Evolutionary conservation across 2,888 invertebrate genomes (phyloP), one percentile per base, ranked within the genome.

Genomic region (Agrotis ipsilon): DNA sequence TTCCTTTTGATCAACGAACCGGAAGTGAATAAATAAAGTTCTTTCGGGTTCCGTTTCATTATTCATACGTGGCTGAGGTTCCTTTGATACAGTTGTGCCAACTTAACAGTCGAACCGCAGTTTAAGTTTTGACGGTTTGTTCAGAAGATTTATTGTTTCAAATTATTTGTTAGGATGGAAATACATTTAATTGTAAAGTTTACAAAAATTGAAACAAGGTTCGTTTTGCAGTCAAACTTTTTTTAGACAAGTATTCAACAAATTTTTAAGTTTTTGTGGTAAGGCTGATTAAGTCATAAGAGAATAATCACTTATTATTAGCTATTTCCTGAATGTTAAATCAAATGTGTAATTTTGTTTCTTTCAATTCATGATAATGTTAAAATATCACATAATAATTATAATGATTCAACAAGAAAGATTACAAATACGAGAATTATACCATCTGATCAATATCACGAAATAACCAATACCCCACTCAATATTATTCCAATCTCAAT

Each of bases 21-120:
- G 83, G 84, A 86, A 84, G 82, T 83, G 80, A 85, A 84, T 84
- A 84, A 87, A 82, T 83, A 87, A 87, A 84, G 76, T 86, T 81
- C 63, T 85, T 84, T 84, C 72, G 64, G 72, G 63, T 60, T 51
- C 68, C 59, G 52, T 80, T 86, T 85, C 79, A 85, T 87, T 87
- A 87, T 87, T 80, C 81, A 86, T 80, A 68, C 68, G 57, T 63
- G 60, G 57, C 51, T 52, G 61, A 55, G 69, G 65, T 54, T 54
- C 66, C 78, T 82, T 82, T 78, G 75, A 80, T 72, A 69, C 46
- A 69, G 45, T 70, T 71, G 27, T 59, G 75, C 49, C 49, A 68
- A 72, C 65, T 60, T 60, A 68, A 79, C 69, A 68, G 67, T 70
- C 39, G 59, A 70, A 63, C 54, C 67, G 32, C 62, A 45, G 19